Percentiles rank a stretch among this genome's conserved stretches.
phyloP scores from a whole-genome alignment of 2,888 invertebrate genomes.

The Hoplodrina blanda region DNA sequence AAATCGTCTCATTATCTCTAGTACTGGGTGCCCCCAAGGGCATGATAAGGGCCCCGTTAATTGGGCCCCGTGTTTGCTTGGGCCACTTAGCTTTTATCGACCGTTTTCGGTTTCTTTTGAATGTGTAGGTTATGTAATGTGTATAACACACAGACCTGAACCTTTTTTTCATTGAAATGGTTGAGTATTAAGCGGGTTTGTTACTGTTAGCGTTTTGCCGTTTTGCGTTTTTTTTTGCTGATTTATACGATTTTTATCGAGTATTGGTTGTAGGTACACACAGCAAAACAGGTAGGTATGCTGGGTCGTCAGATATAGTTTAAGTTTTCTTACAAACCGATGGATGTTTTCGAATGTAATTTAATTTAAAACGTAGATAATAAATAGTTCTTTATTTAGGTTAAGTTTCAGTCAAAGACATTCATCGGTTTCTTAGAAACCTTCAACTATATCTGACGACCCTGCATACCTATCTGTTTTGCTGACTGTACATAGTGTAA shows the following conservation, averaged over 20 bases:
- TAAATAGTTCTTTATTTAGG: too few species aligned
- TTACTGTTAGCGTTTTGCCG: slow-evolving; percentile 7
- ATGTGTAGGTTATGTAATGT: slow-evolving; percentile 6
- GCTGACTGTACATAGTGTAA: background rate
- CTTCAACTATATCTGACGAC: too few species aligned
- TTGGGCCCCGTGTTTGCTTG: slow-evolving; percentile 56
- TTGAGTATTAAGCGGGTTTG: background rate
- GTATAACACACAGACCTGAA: background rate
- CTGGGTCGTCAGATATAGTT: too few species aligned
- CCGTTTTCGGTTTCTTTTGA: slow-evolving; percentile 45
- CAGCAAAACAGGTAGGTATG: too few species aligned
- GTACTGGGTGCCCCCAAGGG: slow-evolving; percentile 24
- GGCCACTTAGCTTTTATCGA: slow-evolving; percentile 40
- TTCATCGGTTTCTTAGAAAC: too few species aligned
- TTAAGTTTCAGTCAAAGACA: too few species aligned
- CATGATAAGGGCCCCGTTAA: slow-evolving; percentile 54
- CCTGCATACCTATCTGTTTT: too few species aligned
- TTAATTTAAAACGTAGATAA: too few species aligned
- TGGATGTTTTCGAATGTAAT: too few species aligned
- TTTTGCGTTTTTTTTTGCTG: slow-evolving; percentile 20
- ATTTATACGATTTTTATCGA: slow-evolving; percentile 11
- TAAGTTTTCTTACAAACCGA: too few species aligned
- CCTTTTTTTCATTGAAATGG: slow-evolving; percentile 36
- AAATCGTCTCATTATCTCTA: slow-evolving; percentile 54
- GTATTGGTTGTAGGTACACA: background rate